These are phyloP conservation scores for Probaryconus sp. DNA, from an alignment of 1,140 invertebrate genomes.

Conservation along the genomic window DNA sequence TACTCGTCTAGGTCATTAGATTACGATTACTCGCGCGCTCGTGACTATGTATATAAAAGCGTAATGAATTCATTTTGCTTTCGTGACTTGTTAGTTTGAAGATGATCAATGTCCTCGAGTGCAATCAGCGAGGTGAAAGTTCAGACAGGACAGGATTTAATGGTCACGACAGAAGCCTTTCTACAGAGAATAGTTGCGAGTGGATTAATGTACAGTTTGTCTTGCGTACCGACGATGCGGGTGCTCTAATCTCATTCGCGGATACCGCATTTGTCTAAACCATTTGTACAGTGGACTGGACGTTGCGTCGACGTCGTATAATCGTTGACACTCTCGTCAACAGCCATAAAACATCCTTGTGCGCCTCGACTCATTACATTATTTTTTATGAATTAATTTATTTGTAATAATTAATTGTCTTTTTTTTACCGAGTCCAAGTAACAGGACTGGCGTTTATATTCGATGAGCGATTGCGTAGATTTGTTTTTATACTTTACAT, in stretches of 20 bases:
- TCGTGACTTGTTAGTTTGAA: slow-evolving; percentile 56
- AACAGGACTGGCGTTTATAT: slow-evolving; percentile 52
- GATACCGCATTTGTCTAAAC: slow-evolving; percentile 17
- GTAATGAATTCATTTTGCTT: slow-evolving; percentile 54
- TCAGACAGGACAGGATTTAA: slow-evolving; percentile 64
- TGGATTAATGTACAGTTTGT: slow-evolving; percentile 44
- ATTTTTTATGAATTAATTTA: slow-evolving; percentile 70
- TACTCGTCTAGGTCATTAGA: slow-evolving; percentile 70
- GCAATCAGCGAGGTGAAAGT: slow-evolving; percentile 70
- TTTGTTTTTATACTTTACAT: slow-evolving; percentile 22
- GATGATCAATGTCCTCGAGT: slow-evolving; percentile 56
- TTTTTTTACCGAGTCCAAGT: slow-evolving; percentile 59
- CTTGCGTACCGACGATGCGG: slow-evolving; percentile 45
- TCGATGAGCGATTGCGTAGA: slow-evolving; percentile 56
- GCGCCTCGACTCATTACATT: slow-evolving; percentile 51
- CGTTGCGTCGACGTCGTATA: slow-evolving; percentile 14
- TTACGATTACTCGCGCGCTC: slow-evolving; percentile 55
- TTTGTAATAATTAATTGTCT: slow-evolving; percentile 69
- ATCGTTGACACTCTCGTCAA: slow-evolving; percentile 61
- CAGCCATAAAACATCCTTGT: slow-evolving; percentile 69
- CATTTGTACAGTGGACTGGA: slow-evolving; percentile 21
- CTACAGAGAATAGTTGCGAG: slow-evolving; percentile 33
- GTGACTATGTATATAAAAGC: slow-evolving; percentile 56
- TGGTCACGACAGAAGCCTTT: slow-evolving; percentile 51
- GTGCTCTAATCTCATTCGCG: slow-evolving; percentile 30